These are phyloP conservation scores for Phycodurus eques DNA, from an alignment of 2,113 vertebrate species.

Conservation along the genomic window DNA sequence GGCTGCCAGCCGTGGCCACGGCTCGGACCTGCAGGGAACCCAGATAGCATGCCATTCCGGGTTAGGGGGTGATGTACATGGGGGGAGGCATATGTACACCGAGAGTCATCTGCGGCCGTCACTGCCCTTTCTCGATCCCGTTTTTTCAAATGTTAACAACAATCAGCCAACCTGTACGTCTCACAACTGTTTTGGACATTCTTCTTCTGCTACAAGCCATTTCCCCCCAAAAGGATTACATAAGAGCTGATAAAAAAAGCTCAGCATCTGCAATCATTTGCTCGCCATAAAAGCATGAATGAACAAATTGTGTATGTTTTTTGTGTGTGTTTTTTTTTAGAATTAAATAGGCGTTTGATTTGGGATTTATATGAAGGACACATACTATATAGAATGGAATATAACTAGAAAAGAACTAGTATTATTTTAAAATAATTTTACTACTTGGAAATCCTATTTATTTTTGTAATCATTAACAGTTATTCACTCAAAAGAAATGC, in stretches of 20 bases:
- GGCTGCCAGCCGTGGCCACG: constrained; percentile 11
- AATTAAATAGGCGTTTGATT: too few species aligned
- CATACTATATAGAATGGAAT: too few species aligned
- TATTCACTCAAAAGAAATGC: neutral
- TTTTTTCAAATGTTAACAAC: constrained; percentile 31
- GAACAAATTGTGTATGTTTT: too few species aligned
- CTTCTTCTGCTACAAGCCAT: neutral
- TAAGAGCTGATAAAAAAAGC: constrained; percentile 13
- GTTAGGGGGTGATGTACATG: neutral
- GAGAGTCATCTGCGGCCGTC: constrained; percentile 40
- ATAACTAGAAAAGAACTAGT: too few species aligned
- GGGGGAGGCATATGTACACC: neutral
- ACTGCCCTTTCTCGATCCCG: constrained; percentile 31
- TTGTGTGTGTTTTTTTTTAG: too few species aligned
- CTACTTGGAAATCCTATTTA: too few species aligned
- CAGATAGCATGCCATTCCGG: constrained; percentile 33
- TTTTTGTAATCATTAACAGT: neutral
- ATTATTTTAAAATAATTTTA: too few species aligned
- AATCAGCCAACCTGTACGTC: constrained; percentile 29
- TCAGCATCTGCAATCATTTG: too few species aligned
- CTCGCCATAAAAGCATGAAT: too few species aligned
- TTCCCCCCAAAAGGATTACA: constrained; percentile 16
- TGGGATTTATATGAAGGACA: too few species aligned
- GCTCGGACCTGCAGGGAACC: constrained; percentile 24
- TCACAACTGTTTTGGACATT: neutral